Evolutionary conservation across 2,888 invertebrate genomes (phyloP), one percentile per base, ranked within the genome.

Genomic region (Leucozona laternaria): DNA sequence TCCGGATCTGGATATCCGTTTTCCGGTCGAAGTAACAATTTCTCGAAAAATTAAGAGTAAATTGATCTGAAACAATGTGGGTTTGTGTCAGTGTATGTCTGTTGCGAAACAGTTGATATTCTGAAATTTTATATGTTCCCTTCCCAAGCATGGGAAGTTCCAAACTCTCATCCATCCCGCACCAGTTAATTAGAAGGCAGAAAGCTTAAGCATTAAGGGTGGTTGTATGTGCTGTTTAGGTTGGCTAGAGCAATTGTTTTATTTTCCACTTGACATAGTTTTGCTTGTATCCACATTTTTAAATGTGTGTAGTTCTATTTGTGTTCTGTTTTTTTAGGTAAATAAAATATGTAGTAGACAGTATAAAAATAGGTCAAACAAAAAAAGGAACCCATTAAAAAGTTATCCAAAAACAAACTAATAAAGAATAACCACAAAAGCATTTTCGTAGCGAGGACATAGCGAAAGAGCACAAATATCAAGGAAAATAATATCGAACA

Each of bases 1-100:
- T 53, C 62, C 79, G 73, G 75, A 68, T 76, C 66, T 76, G 76
- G 80, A 84, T 50, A 76, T 84, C 82, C 82, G 82, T 78, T 79
- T 83, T 79, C 84, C 84, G 80, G 76, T 50, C 71, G 76, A 72
- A 75, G 58, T 77, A 80, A 66, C 76, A 84, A 80, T 80, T 84
- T 80, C 60, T 72, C 58, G 66, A 80, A 66, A 72, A 84, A 80
- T 80, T 77, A 76, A 79, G 71, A 72, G 71, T 68, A 80, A 84
- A 79, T 84, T 68, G 55, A 57, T 75, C 25, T 55, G 68, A 75
- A 53, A 60, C 34, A 22, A 37, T 20, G 34, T 28, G 13, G 20
- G 15, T 60, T 60, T 37, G 6, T 34, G 17, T 13, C 11, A 28
- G 53, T 22, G 34, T n/a, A 7, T 68, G 28, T 25, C 25, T 68